Evolutionary conservation across 2,888 invertebrate genomes (phyloP).

Genomic region (Exocentrus adspersus): DNA sequence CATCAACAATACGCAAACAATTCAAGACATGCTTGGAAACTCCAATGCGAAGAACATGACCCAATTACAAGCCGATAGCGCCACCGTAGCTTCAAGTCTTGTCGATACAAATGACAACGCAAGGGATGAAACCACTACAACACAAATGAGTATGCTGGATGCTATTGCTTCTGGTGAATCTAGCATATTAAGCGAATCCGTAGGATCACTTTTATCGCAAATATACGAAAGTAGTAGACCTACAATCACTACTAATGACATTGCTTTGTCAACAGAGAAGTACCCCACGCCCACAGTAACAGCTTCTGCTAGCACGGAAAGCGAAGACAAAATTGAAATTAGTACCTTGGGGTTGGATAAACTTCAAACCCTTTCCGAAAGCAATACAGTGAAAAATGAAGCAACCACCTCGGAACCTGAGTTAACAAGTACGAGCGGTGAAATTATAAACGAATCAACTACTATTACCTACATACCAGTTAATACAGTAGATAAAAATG

Average conservation of each 20-base stretch:
- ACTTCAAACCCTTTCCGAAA: slow-evolving; percentile 22
- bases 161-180: slow-evolving; percentile 20
- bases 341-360: slow-evolving; percentile 3
- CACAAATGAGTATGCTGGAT: slow-evolving; percentile 6
- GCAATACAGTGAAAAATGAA: background rate
- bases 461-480: slow-evolving; percentile 8
- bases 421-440: background rate
- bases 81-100: slow-evolving; percentile 47
- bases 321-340: slow-evolving; percentile 14
- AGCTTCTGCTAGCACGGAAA: slow-evolving; percentile 29
- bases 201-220: slow-evolving; percentile 54
- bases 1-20: slow-evolving; percentile 40
- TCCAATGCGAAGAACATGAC: slow-evolving; percentile 46
- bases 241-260: slow-evolving; percentile 43
- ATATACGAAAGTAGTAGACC: slow-evolving; percentile 43
- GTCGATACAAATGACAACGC: slow-evolving; percentile 27
- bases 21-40: slow-evolving; percentile 47
- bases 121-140: slow-evolving; percentile 28
- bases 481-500: slow-evolving; percentile 1
- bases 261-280: slow-evolving; percentile 28
- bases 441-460: slow-evolving; percentile 9
- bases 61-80: slow-evolving; percentile 47
- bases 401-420: background rate
- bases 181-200: slow-evolving; percentile 45
- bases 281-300: slow-evolving; percentile 12